Conservation (phyloP, 2,113 vertebrate genomes). For the Oplegnathus fasciatus region DNA sequence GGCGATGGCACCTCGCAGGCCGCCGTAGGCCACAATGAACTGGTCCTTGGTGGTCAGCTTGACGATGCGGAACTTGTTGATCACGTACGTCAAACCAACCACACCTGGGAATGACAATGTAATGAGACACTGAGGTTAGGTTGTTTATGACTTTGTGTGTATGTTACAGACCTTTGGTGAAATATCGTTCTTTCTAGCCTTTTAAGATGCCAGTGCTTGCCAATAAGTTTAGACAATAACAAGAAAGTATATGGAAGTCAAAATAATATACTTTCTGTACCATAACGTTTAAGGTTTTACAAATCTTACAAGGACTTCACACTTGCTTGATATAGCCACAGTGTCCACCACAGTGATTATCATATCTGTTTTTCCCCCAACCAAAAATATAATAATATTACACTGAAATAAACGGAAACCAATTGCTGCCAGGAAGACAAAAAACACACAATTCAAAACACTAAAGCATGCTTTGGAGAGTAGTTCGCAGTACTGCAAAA, state of each 20-base stretch:
- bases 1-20: constrained; percentile 96
- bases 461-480: neutral
- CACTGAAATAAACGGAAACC: neutral
- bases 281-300: neutral
- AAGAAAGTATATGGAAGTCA: neutral
- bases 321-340: no score
- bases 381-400: no score
- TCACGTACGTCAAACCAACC: constrained; percentile 92
- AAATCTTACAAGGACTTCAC: no score
- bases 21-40: constrained; percentile 97
- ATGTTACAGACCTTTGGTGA: neutral
- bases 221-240: neutral
- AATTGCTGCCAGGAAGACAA: neutral
- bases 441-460: neutral
- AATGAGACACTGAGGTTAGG: neutral
- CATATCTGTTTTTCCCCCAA: neutral
- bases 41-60: constrained; percentile 98
- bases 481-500: neutral
- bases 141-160: neutral
- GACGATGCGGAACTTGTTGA: constrained; percentile 98
- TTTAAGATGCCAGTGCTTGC: neutral
- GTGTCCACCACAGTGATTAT: neutral
- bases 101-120: constrained; percentile 86
- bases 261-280: neutral
- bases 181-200: neutral